Evolutionary conservation across 1,140 invertebrate genomes (phyloP).

Genomic region (Venturia canescens): DNA sequence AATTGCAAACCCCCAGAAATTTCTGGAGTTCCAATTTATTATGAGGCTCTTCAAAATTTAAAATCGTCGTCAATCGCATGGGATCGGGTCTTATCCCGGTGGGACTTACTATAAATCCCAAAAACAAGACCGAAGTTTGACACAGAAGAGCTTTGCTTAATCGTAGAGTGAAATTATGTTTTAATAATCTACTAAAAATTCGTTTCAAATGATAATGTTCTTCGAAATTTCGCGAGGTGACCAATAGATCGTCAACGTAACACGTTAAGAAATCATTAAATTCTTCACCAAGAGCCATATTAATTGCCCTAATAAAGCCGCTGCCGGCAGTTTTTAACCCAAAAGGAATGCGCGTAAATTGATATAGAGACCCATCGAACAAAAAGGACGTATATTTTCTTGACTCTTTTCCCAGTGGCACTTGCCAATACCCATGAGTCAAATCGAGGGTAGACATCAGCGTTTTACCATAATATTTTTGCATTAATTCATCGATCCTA

Average conservation of each 20-base stretch:
- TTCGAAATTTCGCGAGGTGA: conserved; percentile 51
- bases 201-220: conserved; percentile 55
- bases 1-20: conserved; percentile 26
- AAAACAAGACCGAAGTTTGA: conserved; percentile 48
- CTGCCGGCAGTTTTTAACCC: no score
- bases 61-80: conserved; percentile 61
- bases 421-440: conserved; percentile 65
- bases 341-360: conserved; percentile 62
- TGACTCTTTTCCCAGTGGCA: conserved; percentile 58
- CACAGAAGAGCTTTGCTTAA: conserved; percentile 54
- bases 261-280: conserved; percentile 45
- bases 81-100: conserved; percentile 63
- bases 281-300: conserved; percentile 42
- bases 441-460: conserved; percentile 63
- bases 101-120: conserved; percentile 54
- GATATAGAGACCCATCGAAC: conserved; percentile 61
- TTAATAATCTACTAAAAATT: conserved; percentile 51
- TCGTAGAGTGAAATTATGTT: conserved; percentile 54
- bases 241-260: conserved; percentile 58
- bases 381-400: conserved; percentile 65
- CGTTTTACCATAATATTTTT: conserved; percentile 55
- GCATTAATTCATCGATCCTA: conserved; percentile 59
- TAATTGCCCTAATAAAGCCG: no score
- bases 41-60: conserved; percentile 62
- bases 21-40: conserved; percentile 60